Evolutionary conservation across 1,140 invertebrate species (phyloP), one percentile per base, ranked within the genome.

Genomic region (Campodea augens): DNA sequence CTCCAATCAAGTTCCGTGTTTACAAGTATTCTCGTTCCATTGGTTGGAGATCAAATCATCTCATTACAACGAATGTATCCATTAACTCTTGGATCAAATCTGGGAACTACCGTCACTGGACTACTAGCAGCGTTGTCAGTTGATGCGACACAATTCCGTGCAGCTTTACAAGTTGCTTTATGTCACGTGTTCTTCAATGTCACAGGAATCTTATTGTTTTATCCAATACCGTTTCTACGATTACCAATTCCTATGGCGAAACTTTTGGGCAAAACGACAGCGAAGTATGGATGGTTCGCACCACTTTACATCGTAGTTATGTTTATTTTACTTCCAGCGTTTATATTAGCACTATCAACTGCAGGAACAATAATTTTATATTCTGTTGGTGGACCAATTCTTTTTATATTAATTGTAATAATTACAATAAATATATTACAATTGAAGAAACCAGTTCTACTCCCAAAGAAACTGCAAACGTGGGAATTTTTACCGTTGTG

Each of bases 131-230:
- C 70, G 2, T 55, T 74, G 19, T 63, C 72, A 2, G 57, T 66
- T 13, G 52, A 60, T 25, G 50, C 56, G 13, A 29, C 49, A 36
- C 51, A 54, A 27, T 46, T 68, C 13, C 51, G 48, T 38, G 48
- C 64, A 5, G 61, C 71, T 1, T 56, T 77, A 43, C 71, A 77
- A 57, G 63, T 77, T 20, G 67, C 73, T n/a, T 58, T 77, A 7
- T 70, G 69, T 50, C 74, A 77, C 57, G 55, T 74, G 1, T 67
- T 77, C 38, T 77, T 77, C 56, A 77, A 77, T 54, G 45, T 78
- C 3, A 57, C 64, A n/a, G 74, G 75, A 3, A 70, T 76, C 25
- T 15, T 76, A 0, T 36, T 77, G 0, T 77, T 71, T 54, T 77
- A 75, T 51, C 67, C 72, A 0, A 57, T 77, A 21, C 73, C 73